Conservation (phyloP, 2,888 invertebrate species). For the Epirrhoe alternata region DNA sequence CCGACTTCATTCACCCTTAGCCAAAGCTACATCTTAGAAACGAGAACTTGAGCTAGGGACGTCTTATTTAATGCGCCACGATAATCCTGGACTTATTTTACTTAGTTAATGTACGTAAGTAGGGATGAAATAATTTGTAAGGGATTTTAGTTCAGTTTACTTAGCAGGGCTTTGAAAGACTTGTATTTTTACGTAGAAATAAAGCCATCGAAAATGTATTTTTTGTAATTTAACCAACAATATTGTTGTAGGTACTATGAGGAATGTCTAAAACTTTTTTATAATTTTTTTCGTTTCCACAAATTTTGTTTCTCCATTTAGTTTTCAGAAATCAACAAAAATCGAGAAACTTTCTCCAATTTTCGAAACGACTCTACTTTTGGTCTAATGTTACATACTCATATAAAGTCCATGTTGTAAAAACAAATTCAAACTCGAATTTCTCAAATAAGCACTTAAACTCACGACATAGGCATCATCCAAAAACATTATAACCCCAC, state of each 20-base stretch:
- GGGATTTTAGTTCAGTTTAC: constrained; percentile 2
- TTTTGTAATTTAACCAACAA: no score
- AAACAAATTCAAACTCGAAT: background rate
- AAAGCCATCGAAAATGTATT: no score
- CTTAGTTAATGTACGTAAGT: constrained; percentile 16
- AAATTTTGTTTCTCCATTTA: no score
- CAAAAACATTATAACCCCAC: constrained; percentile 26
- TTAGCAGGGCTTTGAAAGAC: background rate
- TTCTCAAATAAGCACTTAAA: background rate
- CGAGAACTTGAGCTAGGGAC: constrained; percentile 29
- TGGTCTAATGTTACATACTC: background rate
- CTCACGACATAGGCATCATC: background rate
- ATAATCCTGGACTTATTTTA: constrained; percentile 26
- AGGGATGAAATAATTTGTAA: constrained; percentile 18
- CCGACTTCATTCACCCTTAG: no score
- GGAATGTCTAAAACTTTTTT: no score
- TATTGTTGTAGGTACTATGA: no score
- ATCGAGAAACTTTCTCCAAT: no score
- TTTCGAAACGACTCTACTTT: no score
- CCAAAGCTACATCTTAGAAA: background rate
- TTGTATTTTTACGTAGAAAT: background rate
- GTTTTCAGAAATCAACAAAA: no score
- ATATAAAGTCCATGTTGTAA: background rate
- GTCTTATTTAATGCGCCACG: constrained; percentile 44
- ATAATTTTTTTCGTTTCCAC: no score